Evolutionary conservation across 2,113 vertebrate species (phyloP), one percentile per base, ranked within the genome.

Genomic region (Chionis minor): DNA sequence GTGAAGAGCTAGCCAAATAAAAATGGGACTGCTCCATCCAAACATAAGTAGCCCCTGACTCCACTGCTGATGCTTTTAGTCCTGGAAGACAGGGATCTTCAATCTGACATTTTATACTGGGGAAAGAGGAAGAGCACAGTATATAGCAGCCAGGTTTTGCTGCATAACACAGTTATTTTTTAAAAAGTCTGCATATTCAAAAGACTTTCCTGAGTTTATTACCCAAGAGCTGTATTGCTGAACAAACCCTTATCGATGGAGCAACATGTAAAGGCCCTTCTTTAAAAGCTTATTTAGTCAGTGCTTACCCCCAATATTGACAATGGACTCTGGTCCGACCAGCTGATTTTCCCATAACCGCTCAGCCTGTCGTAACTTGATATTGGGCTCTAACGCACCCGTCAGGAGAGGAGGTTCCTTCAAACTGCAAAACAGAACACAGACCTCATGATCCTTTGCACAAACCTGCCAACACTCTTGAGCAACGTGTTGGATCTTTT

Each of bases 281-380:
- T 70, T 84, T 49, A 94, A 81, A 71, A 84, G 26, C 10, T 75
- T 32, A 14, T 67, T 72, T 38, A 49, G 16, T 12, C 56, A 92
- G 69, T 94, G 92, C 98, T 97, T 96, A 99, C 99, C 99, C 91
- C 99, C 99, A 27, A 99, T 98, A 97, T 98, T 98, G 92, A 96
- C 97, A 93, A 99, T 98, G 71, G 99, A 99, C 94, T 99, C 99
- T 6, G 99, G 99, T 47, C 99, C 99, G 5, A 97, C 20, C 79
- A 99, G 95, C 69, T 99, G 98, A 82, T 99, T 98, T 91, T 99
- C 99, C 97, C 98, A 99, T 38, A 99, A 95, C 51, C 98, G 97
- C 95, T 99, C 97, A 12, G 98, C 99, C 92, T 99, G 97, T 19
- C 98, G 97, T 59, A 99, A 98, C 94, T 99, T 98, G 52, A 96